A percentile compares a stretch with the other conserved stretches of the same genome.
phyloP scores from a whole-genome alignment of 2,797 vertebrate genomes.

The Tachyglossus aculeatus region DNA sequence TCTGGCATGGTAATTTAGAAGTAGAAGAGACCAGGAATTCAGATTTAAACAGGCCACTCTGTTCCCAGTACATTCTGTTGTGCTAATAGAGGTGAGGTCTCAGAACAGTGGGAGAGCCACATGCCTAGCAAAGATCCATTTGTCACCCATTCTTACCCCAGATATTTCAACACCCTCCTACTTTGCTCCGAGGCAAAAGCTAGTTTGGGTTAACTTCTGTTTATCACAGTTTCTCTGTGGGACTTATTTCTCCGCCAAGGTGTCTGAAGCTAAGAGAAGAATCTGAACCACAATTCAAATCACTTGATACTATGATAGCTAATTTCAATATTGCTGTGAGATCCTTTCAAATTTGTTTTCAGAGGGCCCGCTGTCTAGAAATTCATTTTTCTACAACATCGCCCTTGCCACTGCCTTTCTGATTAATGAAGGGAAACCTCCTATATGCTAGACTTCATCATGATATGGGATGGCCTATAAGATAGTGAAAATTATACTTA shows the following conservation, averaged over 20 bases:
- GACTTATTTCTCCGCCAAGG: neutral
- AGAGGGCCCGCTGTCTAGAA: too few relatives aligned
- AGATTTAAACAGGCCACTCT: neutral
- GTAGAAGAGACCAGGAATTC: slow-evolving; percentile 22
- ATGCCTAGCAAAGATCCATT: neutral
- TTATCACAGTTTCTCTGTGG: neutral
- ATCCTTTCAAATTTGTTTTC: neutral
- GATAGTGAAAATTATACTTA: too few relatives aligned
- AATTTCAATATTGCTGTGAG: neutral
- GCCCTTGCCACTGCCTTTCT: too few relatives aligned
- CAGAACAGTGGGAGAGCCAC: neutral
- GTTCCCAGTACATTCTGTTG: slow-evolving; percentile 1
- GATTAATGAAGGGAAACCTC: too few relatives aligned
- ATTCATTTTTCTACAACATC: too few relatives aligned
- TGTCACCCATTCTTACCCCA: neutral
- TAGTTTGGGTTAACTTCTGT: too few relatives aligned
- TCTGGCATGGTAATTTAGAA: slow-evolving; percentile 20
- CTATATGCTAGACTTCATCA: too few relatives aligned
- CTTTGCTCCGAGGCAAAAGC: neutral
- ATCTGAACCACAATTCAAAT: neutral
- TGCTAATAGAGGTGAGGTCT: slow-evolving; percentile 17
- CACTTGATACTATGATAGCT: neutral
- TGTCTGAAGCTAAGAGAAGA: neutral
- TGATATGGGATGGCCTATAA: too few relatives aligned
- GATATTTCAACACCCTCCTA: too few relatives aligned